These are phyloP conservation scores for Ranitomeya imitator DNA, from an alignment of 2,113 vertebrate genomes.

Conservation along the genomic window DNA sequence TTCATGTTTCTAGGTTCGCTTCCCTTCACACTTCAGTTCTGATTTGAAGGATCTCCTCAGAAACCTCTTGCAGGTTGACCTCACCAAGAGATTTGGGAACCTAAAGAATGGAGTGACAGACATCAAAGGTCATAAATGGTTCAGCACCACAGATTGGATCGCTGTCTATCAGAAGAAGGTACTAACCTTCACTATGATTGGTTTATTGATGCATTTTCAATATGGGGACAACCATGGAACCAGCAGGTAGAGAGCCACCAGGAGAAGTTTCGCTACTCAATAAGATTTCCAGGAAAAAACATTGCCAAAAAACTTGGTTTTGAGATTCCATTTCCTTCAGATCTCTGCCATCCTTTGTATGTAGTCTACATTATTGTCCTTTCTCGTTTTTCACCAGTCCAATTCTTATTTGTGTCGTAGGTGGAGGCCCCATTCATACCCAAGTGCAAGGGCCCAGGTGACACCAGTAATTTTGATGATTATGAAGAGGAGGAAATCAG, in stretches of 20 bases:
- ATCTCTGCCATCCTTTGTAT: background rate
- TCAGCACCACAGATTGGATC: slow-evolving; percentile 91
- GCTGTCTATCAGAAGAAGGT: slow-evolving; percentile 92
- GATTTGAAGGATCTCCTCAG: slow-evolving; percentile 91
- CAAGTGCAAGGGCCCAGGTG: slow-evolving; percentile 90
- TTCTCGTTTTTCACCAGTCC: background rate
- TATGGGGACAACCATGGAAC: background rate
- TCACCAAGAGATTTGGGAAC: slow-evolving; percentile 91
- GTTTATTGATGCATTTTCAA: background rate
- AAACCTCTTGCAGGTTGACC: slow-evolving; percentile 91
- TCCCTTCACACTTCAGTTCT: slow-evolving; percentile 91
- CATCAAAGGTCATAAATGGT: slow-evolving; percentile 94
- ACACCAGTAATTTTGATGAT: slow-evolving; percentile 94
- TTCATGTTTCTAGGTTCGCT: slow-evolving; percentile 74
- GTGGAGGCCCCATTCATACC: slow-evolving; percentile 92
- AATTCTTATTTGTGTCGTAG: slow-evolving; percentile 63
- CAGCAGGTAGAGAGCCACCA: too few relatives aligned
- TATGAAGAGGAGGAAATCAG: slow-evolving; percentile 91
- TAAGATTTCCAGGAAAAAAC: too few relatives aligned
- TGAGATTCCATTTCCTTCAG: too few relatives aligned
- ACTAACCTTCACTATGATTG: background rate
- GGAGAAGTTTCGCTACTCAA: too few relatives aligned
- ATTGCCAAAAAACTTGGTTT: too few relatives aligned
- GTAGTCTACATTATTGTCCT: background rate
- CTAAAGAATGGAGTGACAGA: slow-evolving; percentile 90